These are phyloP conservation scores for Petaurus breviceps DNA, from an alignment of 2,113 vertebrate genomes.

Conservation along the genomic window DNA sequence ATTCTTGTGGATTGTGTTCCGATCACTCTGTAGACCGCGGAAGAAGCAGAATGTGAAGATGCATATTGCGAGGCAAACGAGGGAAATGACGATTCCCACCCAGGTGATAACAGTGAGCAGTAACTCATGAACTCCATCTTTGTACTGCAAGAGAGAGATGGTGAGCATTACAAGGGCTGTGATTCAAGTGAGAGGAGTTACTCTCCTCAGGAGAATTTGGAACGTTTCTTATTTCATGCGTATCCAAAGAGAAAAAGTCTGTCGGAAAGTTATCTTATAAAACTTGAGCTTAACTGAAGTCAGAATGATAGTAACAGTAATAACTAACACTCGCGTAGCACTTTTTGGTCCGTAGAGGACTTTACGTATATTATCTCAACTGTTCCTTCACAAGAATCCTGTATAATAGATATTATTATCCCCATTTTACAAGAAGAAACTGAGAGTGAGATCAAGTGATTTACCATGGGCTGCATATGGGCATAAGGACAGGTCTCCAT, in stretches of 20 bases:
- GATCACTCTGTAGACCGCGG: conserved; percentile 97
- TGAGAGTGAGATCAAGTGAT: neutral
- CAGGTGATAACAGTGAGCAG: conserved; percentile 96
- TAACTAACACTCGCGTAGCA: neutral
- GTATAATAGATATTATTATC: neutral
- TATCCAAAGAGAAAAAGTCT: conserved; percentile 66
- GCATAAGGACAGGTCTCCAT: neutral
- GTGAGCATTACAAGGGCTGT: conserved; percentile 75
- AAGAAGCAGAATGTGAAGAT: conserved; percentile 99
- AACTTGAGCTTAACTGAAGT: conserved; percentile 56
- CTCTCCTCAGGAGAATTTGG: conserved; percentile 61
- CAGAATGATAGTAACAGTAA: neutral
- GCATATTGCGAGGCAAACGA: conserved; percentile 96
- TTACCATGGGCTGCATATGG: neutral
- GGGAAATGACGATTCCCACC: conserved; percentile 96
- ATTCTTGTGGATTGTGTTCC: conserved; percentile 99
- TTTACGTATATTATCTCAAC: neutral
- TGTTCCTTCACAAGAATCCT: neutral
- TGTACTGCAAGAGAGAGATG: conserved; percentile 85
- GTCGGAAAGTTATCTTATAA: conserved; percentile 60
- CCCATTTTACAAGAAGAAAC: neutral
- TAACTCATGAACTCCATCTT: conserved; percentile 90
- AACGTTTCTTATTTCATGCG: conserved; percentile 67
- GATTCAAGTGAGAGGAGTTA: conserved; percentile 55
- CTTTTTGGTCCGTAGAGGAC: neutral